These are phyloP conservation scores for Gymnarchus niloticus DNA, from an alignment of 2,113 vertebrate species.

Conservation along the genomic window DNA sequence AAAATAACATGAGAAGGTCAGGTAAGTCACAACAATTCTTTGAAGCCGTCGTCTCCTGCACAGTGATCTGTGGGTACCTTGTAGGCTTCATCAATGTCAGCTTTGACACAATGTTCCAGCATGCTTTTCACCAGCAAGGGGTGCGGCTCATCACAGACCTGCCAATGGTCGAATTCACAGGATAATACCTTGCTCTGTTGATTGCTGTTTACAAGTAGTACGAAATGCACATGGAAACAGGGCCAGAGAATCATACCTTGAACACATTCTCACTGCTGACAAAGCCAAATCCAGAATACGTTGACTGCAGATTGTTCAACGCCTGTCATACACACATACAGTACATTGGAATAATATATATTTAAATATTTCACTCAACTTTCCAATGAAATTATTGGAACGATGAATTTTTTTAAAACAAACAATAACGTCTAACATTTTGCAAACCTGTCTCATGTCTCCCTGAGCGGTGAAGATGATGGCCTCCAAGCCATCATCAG, in stretches of 20 bases:
- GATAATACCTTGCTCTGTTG: neutral
- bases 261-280: slow-evolving; percentile 97
- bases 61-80: slow-evolving; percentile 61
- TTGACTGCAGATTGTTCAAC: slow-evolving; percentile 94
- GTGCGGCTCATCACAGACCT: slow-evolving; percentile 96
- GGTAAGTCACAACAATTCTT: neutral
- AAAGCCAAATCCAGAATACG: slow-evolving; percentile 85
- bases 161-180: neutral
- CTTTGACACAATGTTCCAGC: slow-evolving; percentile 82
- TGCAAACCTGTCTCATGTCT: slow-evolving; percentile 92
- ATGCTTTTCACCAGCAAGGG: slow-evolving; percentile 93
- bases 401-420: neutral
- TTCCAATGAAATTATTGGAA: neutral
- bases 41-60: neutral
- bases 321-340: slow-evolving; percentile 60
- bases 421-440: neutral
- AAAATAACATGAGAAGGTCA: neutral
- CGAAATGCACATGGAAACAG: slow-evolving; percentile 32
- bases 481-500: slow-evolving; percentile 89
- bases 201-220: neutral
- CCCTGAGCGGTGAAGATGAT: slow-evolving; percentile 96
- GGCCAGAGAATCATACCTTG: slow-evolving; percentile 60
- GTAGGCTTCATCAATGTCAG: slow-evolving; percentile 84
- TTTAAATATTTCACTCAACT: neutral
- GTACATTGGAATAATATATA: neutral